Evolutionary conservation across 2,113 vertebrate species (phyloP), one percentile per base, ranked within the genome.

Genomic region (Dasyornis broadbenti): DNA sequence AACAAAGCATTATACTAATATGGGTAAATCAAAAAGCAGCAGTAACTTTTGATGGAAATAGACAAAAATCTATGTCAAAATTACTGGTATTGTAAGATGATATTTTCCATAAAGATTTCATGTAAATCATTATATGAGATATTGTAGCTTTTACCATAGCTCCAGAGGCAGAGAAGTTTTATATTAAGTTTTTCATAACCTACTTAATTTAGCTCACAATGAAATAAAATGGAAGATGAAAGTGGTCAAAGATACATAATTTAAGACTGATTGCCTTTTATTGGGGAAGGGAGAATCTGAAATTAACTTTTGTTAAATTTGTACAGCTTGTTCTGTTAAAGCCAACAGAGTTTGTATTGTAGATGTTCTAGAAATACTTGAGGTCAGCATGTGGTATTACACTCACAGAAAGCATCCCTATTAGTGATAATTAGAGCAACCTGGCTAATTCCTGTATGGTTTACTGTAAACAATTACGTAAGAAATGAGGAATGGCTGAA

Each of bases 401-500:
- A 6, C 60, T 95, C 49, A 49, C 44, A 44, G 73, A 78, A 92
- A 47, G 60, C 68, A 69, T 70, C 22, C 39, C 39, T 70, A 26
- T 90, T 94, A 60, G 12, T 56, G 60, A 37, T 95, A 93, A 96
- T 96, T 93, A 94, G 54, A 90, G 82, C 52, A 87, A 77, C 44
- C 61, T 72, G 56, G n/a, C 71, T 88, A 80, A 89, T 95, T 94
- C 78, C 92, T 86, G 0, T 86, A 61, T 68, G n/a, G 22, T 61
- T 93, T 92, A 69, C 82, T 72, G 47, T 92, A 96, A 95, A 91
- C 72, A 86, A 78, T 92, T 91, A 79, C 44, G n/a, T 85, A 89
- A 84, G 77, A 57, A 81, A 82, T 42, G 66, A 78, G 82, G 61
- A 92, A 88, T 92, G 50, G 35, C 53, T 59, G 86, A 87, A 90